phyloP scores from a whole-genome alignment of 2,113 vertebrate genomes.

The Aplodontia rufa region DNA sequence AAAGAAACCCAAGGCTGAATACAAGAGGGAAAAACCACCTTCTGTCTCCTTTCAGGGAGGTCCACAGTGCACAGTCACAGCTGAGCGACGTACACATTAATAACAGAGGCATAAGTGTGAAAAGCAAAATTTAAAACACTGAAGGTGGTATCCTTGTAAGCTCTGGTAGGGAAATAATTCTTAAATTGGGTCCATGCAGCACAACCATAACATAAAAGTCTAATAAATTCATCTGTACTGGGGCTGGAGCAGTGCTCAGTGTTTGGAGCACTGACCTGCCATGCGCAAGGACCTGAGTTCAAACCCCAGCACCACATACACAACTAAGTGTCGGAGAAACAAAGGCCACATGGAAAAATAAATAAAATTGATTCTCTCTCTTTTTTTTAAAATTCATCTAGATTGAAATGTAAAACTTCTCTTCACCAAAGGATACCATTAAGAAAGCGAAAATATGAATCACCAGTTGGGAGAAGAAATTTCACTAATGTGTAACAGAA shows the following conservation, averaged over 20 bases:
- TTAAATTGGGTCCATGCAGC: background rate
- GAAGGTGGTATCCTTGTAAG: background rate
- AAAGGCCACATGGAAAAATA: too few species aligned
- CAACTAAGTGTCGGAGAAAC: too few species aligned
- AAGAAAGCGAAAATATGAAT: background rate
- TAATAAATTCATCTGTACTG: background rate
- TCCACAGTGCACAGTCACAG: background rate
- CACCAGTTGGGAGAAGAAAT: background rate
- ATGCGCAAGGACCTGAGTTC: too few species aligned
- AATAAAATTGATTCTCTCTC: too few species aligned
- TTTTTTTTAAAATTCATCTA: background rate
- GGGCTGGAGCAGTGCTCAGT: too few species aligned
- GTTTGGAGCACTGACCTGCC: too few species aligned
- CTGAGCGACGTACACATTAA: background rate
- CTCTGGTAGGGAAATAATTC: background rate
- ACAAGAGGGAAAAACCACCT: background rate
- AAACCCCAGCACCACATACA: too few species aligned
- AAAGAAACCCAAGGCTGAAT: background rate
- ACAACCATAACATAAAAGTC: background rate
- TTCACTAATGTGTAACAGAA: background rate
- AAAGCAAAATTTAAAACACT: conserved; percentile 10
- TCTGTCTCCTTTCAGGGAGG: background rate
- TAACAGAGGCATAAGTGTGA: background rate
- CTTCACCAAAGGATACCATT: background rate
- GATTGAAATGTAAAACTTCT: conserved; percentile 1